Evolutionary conservation across 2,888 invertebrate species (phyloP).

Genomic region (Cheilosia pagana): DNA sequence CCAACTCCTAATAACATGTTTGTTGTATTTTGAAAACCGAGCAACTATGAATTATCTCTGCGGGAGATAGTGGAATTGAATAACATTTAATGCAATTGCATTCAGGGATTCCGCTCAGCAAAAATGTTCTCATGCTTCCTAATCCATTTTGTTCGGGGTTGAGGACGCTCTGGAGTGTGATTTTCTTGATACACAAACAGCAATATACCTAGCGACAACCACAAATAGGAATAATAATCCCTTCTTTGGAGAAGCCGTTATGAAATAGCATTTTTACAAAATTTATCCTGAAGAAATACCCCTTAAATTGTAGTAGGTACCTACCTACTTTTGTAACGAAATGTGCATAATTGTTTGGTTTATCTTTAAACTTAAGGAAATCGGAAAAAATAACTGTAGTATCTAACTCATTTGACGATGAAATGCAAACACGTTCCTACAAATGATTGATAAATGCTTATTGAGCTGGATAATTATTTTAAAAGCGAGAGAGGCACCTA

Average conservation of each 20-base stretch:
- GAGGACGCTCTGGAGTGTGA: constrained; percentile 3
- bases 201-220: constrained; percentile 1
- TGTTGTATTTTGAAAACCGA: constrained; percentile 71
- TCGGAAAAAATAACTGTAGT: neutral
- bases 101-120: constrained; percentile 32
- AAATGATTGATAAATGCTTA: too few species aligned
- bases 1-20: constrained; percentile 38
- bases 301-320: neutral
- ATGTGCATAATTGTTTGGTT: too few species aligned
- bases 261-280: neutral
- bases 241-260: neutral
- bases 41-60: constrained; percentile 77
- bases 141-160: constrained; percentile 37
- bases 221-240: constrained; percentile 9
- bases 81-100: constrained; percentile 46
- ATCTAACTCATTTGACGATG: too few species aligned
- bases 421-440: too few species aligned
- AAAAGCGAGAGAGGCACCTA: too few species aligned
- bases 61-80: constrained; percentile 60
- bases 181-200: neutral
- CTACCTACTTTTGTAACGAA: neutral
- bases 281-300: neutral
- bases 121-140: constrained; percentile 56
- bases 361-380: neutral
- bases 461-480: too few species aligned